Conservation (phyloP, 2,113 vertebrate species). For the Ondatra zibethicus region DNA sequence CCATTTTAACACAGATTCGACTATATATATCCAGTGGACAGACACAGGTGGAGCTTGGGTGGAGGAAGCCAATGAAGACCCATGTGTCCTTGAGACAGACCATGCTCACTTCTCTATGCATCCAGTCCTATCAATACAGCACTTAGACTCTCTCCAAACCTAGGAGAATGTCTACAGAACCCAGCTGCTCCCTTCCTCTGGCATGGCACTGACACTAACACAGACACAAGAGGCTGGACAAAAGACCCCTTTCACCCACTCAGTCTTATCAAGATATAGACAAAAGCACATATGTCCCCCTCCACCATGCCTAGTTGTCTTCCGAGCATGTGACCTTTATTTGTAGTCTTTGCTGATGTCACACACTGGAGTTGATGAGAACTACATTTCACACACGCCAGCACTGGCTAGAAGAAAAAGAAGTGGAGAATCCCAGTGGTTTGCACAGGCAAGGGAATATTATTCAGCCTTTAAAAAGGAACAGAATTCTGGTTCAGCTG, state of each 20-base stretch:
- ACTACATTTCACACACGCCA: not conserved
- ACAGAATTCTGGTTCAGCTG: not conserved
- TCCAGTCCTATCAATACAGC: not conserved
- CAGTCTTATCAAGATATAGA: not conserved
- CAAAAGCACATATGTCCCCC: not conserved
- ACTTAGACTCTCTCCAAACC: not conserved
- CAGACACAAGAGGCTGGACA: not conserved
- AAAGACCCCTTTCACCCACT: not conserved
- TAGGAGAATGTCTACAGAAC: not conserved
- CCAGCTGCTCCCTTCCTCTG: too few species aligned
- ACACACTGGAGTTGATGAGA: not conserved
- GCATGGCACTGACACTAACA: not conserved
- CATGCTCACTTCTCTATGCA: not conserved
- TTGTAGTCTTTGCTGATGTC: not conserved
- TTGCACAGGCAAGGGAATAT: not conserved
- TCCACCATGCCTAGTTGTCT: not conserved
- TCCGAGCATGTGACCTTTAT: not conserved
- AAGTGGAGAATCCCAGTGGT: not conserved
- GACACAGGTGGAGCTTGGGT: not conserved
- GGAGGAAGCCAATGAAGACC: not conserved
- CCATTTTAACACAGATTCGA: not conserved
- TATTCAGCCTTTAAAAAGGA: not conserved
- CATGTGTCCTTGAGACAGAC: not conserved
- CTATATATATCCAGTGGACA: fast-evolving
- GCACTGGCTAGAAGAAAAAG: not conserved